Evolutionary conservation across 64 coral and sea anemone genomes (phyloP).

Genomic region (Montipora sp.): DNA sequence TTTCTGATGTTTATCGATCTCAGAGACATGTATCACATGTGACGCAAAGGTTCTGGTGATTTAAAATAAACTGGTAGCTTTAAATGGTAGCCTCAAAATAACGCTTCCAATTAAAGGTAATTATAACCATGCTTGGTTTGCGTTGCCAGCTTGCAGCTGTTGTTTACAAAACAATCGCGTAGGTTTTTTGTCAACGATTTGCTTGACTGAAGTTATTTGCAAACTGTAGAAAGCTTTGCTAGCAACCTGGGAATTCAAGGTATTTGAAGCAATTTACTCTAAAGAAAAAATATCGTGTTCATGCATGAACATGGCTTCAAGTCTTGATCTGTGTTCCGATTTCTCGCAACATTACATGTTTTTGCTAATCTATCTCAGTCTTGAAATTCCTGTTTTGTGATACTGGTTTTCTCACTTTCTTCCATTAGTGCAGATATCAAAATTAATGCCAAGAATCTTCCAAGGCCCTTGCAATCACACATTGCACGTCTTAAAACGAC

Average conservation of each 20-base stretch:
- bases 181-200: not conserved
- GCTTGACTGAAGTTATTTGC: not conserved
- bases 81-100: not conserved
- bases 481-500: too few relatives aligned
- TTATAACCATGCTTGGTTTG: not conserved
- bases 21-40: not conserved
- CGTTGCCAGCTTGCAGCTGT: constrained; percentile 19
- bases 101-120: not conserved
- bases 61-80: not conserved
- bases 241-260: not conserved
- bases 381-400: too few relatives aligned
- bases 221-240: not conserved
- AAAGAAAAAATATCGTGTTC: not conserved
- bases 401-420: too few relatives aligned
- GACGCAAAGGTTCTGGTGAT: too few relatives aligned
- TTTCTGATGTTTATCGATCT: not conserved
- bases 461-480: too few relatives aligned
- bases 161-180: not conserved
- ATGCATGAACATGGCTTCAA: too few relatives aligned
- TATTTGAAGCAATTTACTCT: not conserved
- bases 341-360: too few relatives aligned
- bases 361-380: too few relatives aligned
- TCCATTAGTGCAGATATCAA: too few relatives aligned
- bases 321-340: too few relatives aligned
- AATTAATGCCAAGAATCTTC: too few relatives aligned